Percentiles rank a stretch among this genome's conserved stretches.
Conservation (phyloP, 1,140 invertebrate species). For the Leucophenga varia region DNA sequence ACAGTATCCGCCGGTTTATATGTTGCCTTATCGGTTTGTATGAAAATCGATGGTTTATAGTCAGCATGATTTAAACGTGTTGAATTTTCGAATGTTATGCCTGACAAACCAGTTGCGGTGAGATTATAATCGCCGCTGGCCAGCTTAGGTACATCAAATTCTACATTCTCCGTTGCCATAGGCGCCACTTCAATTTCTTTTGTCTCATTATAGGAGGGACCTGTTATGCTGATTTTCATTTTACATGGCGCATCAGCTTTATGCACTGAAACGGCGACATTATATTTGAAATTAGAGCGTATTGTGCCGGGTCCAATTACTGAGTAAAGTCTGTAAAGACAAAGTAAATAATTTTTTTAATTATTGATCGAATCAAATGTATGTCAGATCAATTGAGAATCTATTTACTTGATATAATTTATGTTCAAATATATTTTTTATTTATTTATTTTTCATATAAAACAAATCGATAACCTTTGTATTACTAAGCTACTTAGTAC, state of each 20-base stretch:
- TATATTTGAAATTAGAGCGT: slow-evolving; percentile 81
- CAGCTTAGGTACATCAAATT: slow-evolving; percentile 68
- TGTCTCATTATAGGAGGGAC: slow-evolving; percentile 68
- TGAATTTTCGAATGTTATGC: slow-evolving; percentile 72
- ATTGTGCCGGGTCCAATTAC: slow-evolving; percentile 77
- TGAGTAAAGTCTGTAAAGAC: slow-evolving; percentile 68
- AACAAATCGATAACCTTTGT: too few species aligned
- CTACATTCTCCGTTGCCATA: slow-evolving; percentile 68
- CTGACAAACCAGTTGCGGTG: slow-evolving; percentile 69
- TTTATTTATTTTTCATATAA: too few species aligned
- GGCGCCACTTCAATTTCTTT: slow-evolving; percentile 69
- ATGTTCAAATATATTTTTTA: too few species aligned
- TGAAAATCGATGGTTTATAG: slow-evolving; percentile 86
- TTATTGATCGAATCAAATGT: too few species aligned
- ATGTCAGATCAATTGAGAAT: too few species aligned
- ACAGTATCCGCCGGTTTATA: slow-evolving; percentile 88
- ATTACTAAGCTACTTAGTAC: too few species aligned
- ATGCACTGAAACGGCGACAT: slow-evolving; percentile 72
- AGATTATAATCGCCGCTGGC: slow-evolving; percentile 77
- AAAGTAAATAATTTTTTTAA: slow-evolving; percentile 14
- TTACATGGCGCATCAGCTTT: slow-evolving; percentile 63
- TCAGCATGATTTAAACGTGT: slow-evolving; percentile 73
- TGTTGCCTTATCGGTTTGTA: slow-evolving; percentile 92
- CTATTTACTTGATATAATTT: too few species aligned
- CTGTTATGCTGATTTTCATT: slow-evolving; percentile 72